A percentile compares a stretch with the other conserved stretches of the same genome.
Conservation (phyloP, 2,888 invertebrate genomes). For the Drosophila tripunctata region DNA sequence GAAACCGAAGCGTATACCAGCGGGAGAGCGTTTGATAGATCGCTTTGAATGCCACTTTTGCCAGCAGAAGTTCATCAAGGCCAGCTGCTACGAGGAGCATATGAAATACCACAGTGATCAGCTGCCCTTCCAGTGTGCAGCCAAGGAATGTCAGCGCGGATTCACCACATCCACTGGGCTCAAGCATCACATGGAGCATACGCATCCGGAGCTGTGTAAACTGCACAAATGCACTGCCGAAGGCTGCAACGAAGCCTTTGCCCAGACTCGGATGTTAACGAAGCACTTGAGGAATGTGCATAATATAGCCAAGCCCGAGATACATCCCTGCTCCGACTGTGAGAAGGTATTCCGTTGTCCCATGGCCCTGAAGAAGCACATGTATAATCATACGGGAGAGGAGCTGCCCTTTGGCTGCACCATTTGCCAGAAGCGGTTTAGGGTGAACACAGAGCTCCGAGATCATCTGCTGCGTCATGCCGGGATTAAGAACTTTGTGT, state of each 20-base stretch:
- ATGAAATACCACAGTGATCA: conserved; percentile 82
- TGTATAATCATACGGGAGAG: conserved; percentile 82
- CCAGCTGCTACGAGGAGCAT: conserved; percentile 75
- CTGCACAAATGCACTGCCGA: conserved; percentile 73
- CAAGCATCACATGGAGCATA: conserved; percentile 74
- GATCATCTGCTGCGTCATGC: conserved; percentile 82
- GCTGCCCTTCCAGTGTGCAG: conserved; percentile 78
- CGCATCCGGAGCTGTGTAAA: conserved; percentile 77
- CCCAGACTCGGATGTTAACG: conserved; percentile 75
- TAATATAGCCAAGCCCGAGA: conserved; percentile 64
- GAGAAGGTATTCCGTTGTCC: conserved; percentile 82
- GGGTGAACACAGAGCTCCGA: conserved; percentile 80
- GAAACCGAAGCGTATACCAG: conserved; percentile 48
- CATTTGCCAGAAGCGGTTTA: conserved; percentile 81
- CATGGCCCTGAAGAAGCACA: conserved; percentile 81
- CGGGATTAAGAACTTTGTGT: conserved; percentile 82
- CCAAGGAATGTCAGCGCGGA: conserved; percentile 74
- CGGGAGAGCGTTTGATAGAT: conserved; percentile 54
- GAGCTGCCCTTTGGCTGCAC: conserved; percentile 80
- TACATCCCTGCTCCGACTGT: conserved; percentile 79
- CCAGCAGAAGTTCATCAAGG: conserved; percentile 76
- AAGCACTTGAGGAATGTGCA: conserved; percentile 78
- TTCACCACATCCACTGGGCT: conserved; percentile 76
- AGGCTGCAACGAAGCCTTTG: conserved; percentile 78
- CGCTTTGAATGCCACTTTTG: conserved; percentile 77